A percentile compares a stretch with the other conserved stretches of the same genome.
phyloP scores from a whole-genome alignment of 2,888 invertebrate genomes.

The Deroplatys truncata region DNA sequence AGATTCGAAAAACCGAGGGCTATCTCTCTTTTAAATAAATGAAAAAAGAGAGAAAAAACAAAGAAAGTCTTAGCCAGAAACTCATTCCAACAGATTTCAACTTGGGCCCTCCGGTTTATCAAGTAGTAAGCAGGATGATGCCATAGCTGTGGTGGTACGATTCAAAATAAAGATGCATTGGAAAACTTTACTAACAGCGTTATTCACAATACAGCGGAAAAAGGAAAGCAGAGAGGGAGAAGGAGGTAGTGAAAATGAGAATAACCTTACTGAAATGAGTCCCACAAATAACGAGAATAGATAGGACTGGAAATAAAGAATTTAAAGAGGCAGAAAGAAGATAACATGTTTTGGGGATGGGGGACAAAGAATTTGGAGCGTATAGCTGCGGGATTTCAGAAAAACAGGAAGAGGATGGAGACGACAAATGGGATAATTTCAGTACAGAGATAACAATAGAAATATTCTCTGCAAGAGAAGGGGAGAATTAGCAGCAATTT shows the following conservation, averaged over 20 bases:
- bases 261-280: not conserved
- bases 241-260: not conserved
- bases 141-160: not conserved
- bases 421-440: not conserved
- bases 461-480: not conserved
- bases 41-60: too few relatives aligned
- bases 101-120: too few relatives aligned
- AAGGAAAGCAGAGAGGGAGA: not conserved
- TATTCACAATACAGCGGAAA: not conserved
- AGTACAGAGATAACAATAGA: not conserved
- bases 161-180: not conserved
- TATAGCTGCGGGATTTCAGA: not conserved
- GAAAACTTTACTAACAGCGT: not conserved
- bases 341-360: not conserved
- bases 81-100: too few relatives aligned
- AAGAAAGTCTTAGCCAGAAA: too few relatives aligned
- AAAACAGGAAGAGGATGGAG: not conserved
- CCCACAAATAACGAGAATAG: not conserved
- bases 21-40: too few relatives aligned
- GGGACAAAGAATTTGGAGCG: not conserved
- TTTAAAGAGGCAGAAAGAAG: not conserved
- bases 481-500: not conserved
- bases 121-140: too few relatives aligned
- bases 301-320: not conserved
- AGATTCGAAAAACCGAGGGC: too few relatives aligned